Evolutionary conservation across 2,113 vertebrate species (phyloP), one percentile per base, ranked within the genome.

Genomic region (Barbus barbus): DNA sequence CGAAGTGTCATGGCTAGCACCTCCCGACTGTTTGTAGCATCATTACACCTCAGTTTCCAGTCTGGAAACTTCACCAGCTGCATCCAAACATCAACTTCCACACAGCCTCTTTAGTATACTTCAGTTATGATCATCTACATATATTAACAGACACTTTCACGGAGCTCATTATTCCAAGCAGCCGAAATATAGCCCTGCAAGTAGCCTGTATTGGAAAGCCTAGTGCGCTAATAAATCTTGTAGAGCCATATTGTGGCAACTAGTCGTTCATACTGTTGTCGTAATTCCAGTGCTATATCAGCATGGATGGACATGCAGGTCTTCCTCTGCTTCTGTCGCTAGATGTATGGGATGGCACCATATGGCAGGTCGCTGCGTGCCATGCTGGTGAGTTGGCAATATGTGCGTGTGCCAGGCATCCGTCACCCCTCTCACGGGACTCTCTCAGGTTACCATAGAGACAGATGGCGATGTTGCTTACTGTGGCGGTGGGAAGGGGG

Each of bases 321-420:
- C 87, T 90, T 91, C 89, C 87, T 86, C 77, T 83, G 85, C 41
- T 73, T 41, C 89, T 82, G 84, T 90, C 89, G 88, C 90, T 77
- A 91, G 91, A 93, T 88, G 90, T 94, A 92, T 91, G 91, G 86
- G 90, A 89, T 88, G 92, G 93, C 91, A 92, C 95, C 95, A 95
- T 96, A 95, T 95, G 95, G 94, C 94, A 91, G 89, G 92, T 93
- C 87, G 92, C 93, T 93, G 93, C 89, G 91, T 93, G 93, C 94
- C 94, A 93, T 95, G 93, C 93, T 93, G 93, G 94, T 91, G 91
- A 90, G 91, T 91, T 94, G 93, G 93, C 93, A 94, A 90, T 88
- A 89, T 89, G 88, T 86, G 90, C 83, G 90, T 93, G 93, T 92
- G 93, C 83, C 94, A 95, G 93, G 93, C 93, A 93, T 93, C 94